These are phyloP conservation scores for Caenorhabditis japonica DNA, from an alignment of 2,888 invertebrate species.

Conservation along the genomic window DNA sequence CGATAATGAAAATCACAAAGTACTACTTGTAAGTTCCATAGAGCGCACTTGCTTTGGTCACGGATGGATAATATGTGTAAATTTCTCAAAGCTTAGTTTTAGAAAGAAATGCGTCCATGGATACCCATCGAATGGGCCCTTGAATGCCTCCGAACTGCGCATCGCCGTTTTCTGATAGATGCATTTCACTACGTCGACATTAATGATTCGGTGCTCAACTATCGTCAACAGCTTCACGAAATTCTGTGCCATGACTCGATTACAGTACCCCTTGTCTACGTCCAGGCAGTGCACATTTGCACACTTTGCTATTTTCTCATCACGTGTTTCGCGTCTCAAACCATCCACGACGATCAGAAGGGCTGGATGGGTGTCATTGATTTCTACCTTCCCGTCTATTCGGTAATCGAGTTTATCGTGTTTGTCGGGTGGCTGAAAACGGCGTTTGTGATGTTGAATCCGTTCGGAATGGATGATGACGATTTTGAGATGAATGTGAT, in stretches of 20 bases:
- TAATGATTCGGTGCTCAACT: constrained; percentile 53
- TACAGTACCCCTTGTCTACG: constrained; percentile 64
- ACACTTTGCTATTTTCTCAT: constrained; percentile 60
- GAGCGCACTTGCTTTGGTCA: too few species aligned
- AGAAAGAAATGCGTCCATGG: constrained; percentile 57
- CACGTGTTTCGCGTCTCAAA: constrained; percentile 57
- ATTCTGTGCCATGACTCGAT: constrained; percentile 65
- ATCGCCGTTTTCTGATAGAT: constrained; percentile 35
- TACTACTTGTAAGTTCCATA: too few species aligned
- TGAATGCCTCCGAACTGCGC: constrained; percentile 30
- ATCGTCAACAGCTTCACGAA: constrained; percentile 63
- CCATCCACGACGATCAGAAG: constrained; percentile 30
- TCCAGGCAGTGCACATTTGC: constrained; percentile 61
- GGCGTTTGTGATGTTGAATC: constrained; percentile 67
- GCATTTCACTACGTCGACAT: constrained; percentile 45
- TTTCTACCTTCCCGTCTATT: constrained; percentile 55
- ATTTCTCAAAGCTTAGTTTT: constrained; percentile 1
- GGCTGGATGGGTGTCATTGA: constrained; percentile 34
- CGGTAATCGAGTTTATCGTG: constrained; percentile 62
- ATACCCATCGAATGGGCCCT: constrained; percentile 66
- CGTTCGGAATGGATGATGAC: constrained; percentile 70
- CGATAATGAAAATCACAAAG: too few species aligned
- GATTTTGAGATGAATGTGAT: constrained; percentile 68
- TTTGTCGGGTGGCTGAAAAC: constrained; percentile 66
- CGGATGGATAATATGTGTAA: too few species aligned